These are phyloP conservation scores for Aphelocoma californica DNA, from an alignment of 2,797 vertebrate species.

Conservation along the genomic window DNA sequence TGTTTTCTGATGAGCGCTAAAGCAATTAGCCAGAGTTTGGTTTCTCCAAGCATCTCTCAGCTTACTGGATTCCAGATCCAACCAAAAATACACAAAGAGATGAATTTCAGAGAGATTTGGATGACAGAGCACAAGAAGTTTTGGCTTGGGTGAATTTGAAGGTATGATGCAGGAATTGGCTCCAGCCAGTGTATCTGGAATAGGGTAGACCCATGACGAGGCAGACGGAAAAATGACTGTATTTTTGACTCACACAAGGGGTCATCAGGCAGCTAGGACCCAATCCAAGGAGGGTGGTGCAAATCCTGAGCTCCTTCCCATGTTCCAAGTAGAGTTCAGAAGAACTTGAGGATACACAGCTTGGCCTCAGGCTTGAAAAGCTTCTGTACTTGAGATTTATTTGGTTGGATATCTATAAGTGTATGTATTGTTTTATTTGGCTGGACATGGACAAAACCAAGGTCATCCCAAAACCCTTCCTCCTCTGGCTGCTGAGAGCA, in stretches of 20 bases:
- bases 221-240: neutral
- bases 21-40: neutral
- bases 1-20: neutral
- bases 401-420: neutral
- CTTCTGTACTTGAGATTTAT: neutral
- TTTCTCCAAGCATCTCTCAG: neutral
- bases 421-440: neutral
- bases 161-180: neutral
- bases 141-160: neutral
- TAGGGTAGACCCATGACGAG: neutral
- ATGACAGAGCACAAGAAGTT: neutral
- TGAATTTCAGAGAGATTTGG: neutral
- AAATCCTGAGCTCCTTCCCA: neutral
- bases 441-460: neutral
- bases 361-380: neutral
- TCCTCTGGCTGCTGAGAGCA: neutral
- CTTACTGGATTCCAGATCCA: neutral
- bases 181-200: neutral
- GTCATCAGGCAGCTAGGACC: neutral
- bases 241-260: neutral
- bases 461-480: neutral
- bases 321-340: neutral
- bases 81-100: neutral
- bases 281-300: neutral
- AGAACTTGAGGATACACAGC: neutral